Evolutionary conservation across 1,140 invertebrate species (phyloP).

Genomic region (Pachypsylla venusta): DNA sequence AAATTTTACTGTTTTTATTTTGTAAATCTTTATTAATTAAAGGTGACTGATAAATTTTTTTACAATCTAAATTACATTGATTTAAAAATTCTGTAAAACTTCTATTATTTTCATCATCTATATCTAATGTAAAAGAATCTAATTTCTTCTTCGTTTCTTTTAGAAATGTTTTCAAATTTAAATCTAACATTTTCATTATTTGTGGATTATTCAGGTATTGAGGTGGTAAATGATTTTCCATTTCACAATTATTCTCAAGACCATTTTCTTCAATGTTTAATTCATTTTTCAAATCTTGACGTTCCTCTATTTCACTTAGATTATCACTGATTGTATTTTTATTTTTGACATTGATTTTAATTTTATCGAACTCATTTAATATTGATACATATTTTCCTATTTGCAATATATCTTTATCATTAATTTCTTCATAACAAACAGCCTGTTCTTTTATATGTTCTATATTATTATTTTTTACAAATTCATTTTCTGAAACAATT

Average conservation of each 20-base stretch:
- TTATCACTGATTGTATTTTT: too few species aligned
- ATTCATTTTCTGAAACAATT: too few species aligned
- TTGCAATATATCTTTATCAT: too few species aligned
- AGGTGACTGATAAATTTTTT: neutral
- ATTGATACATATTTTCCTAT: neutral
- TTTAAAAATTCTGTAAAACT: neutral
- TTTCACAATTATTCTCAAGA: too few species aligned
- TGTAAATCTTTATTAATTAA: neutral
- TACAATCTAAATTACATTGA: slow-evolving; percentile 6
- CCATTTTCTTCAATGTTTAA: too few species aligned
- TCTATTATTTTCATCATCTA: neutral
- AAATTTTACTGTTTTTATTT: too few species aligned
- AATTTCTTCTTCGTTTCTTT: slow-evolving; percentile 3
- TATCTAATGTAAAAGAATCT: neutral
- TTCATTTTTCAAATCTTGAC: too few species aligned
- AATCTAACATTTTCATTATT: slow-evolving; percentile 8
- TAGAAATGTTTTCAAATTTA: neutral
- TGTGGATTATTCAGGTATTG: neutral
- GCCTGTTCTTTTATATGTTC: too few species aligned
- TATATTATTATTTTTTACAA: too few species aligned
- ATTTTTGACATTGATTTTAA: too few species aligned
- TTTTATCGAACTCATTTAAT: neutral
- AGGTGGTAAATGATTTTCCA: neutral
- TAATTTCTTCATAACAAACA: too few species aligned
- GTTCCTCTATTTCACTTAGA: too few species aligned